phyloP scores from a whole-genome alignment of 2,113 vertebrate genomes.

The Melozone crissalis region DNA sequence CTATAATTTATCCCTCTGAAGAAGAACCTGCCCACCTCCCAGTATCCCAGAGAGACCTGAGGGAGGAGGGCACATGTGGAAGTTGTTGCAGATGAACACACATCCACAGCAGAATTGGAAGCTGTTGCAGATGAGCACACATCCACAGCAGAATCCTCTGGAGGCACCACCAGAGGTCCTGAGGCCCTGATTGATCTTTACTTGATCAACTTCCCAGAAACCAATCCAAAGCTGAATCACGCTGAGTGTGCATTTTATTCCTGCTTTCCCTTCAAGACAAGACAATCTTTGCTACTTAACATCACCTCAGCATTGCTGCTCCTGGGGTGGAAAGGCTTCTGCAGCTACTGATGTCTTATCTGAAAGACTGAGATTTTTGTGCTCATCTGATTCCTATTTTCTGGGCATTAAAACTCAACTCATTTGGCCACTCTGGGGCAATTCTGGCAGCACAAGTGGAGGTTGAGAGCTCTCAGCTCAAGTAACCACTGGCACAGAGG shows the following conservation, averaged over 20 bases:
- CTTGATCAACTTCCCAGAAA: not conserved
- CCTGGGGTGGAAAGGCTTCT: not conserved
- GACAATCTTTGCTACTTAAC: not conserved
- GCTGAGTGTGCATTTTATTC: not conserved
- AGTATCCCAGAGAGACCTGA: not conserved
- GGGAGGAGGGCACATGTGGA: not conserved
- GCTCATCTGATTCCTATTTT: not conserved
- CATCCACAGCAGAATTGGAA: not conserved
- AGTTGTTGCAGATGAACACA: not conserved
- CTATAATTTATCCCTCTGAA: not conserved
- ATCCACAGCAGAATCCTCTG: not conserved
- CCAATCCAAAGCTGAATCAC: not conserved
- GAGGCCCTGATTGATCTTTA: not conserved
- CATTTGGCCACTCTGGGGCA: not conserved
- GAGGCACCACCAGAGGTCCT: not conserved
- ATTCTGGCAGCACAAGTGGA: not conserved
- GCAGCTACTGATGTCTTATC: not conserved
- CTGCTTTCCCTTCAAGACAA: not conserved
- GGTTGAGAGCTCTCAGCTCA: not conserved
- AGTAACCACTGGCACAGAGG: not conserved
- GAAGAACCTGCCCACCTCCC: not conserved
- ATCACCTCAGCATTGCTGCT: not conserved
- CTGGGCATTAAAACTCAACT: not conserved
- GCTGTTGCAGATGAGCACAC: not conserved
- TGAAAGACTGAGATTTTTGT: not conserved